A percentile compares a stretch with the other conserved stretches of the same genome.
Conservation (phyloP, 2,113 vertebrate species). For the Astur gentilis region DNA sequence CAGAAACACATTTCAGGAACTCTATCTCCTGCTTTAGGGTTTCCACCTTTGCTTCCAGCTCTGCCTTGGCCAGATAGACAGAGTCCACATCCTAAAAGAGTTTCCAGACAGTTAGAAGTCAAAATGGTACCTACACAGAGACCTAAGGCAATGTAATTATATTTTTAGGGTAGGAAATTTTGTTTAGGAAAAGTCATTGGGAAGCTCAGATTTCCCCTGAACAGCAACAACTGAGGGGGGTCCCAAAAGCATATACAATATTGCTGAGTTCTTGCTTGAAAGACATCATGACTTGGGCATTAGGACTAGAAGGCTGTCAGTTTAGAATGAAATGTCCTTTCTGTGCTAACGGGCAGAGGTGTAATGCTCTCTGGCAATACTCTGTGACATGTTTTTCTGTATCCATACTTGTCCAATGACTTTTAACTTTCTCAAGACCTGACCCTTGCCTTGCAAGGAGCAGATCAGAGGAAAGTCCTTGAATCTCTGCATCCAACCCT, state of each 20-base stretch:
- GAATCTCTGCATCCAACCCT: background rate
- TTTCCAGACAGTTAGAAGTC: background rate
- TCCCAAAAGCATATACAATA: background rate
- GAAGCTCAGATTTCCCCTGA: background rate
- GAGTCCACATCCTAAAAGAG: slow-evolving; percentile 61
- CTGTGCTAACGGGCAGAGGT: background rate
- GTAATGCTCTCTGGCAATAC: background rate
- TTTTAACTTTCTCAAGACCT: background rate
- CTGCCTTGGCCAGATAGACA: slow-evolving; percentile 52
- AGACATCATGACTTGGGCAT: background rate
- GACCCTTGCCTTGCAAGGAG: background rate
- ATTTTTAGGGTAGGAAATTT: background rate
- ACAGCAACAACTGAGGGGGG: background rate
- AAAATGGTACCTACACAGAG: background rate
- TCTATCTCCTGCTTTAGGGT: slow-evolving; percentile 45
- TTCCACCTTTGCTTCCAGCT: slow-evolving; percentile 61
- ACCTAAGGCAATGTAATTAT: no score
- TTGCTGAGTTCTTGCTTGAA: background rate
- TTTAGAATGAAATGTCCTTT: background rate
- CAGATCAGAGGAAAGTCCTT: background rate
- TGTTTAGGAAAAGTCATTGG: background rate
- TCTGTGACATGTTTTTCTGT: background rate
- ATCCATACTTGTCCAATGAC: background rate
- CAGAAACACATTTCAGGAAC: slow-evolving; percentile 50
- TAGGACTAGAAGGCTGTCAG: background rate